Base-by-base conservation (phyloP, 2,888 invertebrate genomes). In the Noctua janthina region DNA sequence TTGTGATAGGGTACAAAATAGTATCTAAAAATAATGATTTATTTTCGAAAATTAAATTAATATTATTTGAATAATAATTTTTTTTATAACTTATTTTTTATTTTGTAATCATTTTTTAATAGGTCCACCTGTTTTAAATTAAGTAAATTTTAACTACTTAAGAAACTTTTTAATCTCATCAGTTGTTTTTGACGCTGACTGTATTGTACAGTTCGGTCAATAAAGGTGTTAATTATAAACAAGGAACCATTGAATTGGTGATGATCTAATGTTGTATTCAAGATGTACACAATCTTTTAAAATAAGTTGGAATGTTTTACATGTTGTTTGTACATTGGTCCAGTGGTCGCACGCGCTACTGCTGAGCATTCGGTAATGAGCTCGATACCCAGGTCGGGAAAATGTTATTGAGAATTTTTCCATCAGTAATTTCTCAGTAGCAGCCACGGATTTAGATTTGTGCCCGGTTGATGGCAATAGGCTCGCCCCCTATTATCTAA, bases 181-280 rank as follows among this genome's bases (percentile, higher is more conserved):
- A 17, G 1, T 29, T n/a, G 13, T 73, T 67, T 66, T 68, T 43
- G 43, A 43, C 10, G 29, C 51, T 75, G 13, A 56, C 66, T 67
- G n/a, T 67, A 82, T 56, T 56, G 5, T 15, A n/a, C 23, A 43
- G 20, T 56, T 43, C 68, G 67, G 67, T 43, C 76, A 62, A 49
- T 39, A 59, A 35, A 83, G n/a, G 29, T 81, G 54, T 83, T 81
- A 76, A 81, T 83, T 83, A 29, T 29, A 62, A 62, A 59, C 51
- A 59, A 69, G 68, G 54, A 68, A 68, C 43, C 15, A 62, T 62
- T 46, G 54, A 83, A 76, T 54, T 54, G 8, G 54, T 39, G 54
- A 67, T 83, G 77, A 83, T 76, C 67, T 83, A 76, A 83, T 76
- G 56, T 51, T 39, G 29, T 67, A 75, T 29, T 51, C 43, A 79